A percentile compares a stretch with the other conserved stretches of the same genome.
phyloP scores from a whole-genome alignment of 2,888 invertebrate species.

The Thyatira batis region DNA sequence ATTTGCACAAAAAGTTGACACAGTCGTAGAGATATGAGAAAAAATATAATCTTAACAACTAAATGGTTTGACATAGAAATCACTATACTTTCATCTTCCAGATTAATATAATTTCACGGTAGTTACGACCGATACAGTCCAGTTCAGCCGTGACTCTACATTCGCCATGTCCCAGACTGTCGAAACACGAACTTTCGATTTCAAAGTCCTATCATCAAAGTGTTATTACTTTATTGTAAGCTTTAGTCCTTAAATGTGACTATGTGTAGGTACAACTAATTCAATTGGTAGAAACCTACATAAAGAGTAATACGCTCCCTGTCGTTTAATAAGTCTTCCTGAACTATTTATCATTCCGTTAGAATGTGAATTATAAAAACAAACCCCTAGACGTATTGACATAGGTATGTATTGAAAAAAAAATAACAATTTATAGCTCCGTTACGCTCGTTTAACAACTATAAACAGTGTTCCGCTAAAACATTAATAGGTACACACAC shows the following conservation, averaged over 20 bases:
- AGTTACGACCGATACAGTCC: constrained; percentile 54
- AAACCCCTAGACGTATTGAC: neutral
- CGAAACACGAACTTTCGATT: constrained; percentile 42
- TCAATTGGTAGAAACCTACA: too few species aligned
- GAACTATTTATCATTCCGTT: neutral
- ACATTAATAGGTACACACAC: constrained; percentile 12
- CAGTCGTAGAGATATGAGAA: neutral
- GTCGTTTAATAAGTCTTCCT: neutral
- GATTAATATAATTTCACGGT: constrained; percentile 63
- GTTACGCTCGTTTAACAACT: constrained; percentile 45
- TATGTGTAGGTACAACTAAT: too few species aligned
- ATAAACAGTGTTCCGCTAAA: constrained; percentile 34
- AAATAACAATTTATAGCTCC: constrained; percentile 37
- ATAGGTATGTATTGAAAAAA: neutral
- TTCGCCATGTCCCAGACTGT: constrained; percentile 39
- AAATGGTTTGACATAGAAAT: constrained; percentile 32
- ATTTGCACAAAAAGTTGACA: neutral
- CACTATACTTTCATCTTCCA: constrained; percentile 58
- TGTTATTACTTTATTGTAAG: neutral
- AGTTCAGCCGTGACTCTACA: constrained; percentile 52
- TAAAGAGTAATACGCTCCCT: too few species aligned
- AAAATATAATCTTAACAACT: constrained; percentile 16
- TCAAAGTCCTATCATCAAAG: constrained; percentile 30
- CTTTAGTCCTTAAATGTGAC: neutral
- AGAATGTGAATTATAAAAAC: neutral